Evolutionary conservation across 2,113 vertebrate genomes (phyloP).

Genomic region (Trachemys scripta): DNA sequence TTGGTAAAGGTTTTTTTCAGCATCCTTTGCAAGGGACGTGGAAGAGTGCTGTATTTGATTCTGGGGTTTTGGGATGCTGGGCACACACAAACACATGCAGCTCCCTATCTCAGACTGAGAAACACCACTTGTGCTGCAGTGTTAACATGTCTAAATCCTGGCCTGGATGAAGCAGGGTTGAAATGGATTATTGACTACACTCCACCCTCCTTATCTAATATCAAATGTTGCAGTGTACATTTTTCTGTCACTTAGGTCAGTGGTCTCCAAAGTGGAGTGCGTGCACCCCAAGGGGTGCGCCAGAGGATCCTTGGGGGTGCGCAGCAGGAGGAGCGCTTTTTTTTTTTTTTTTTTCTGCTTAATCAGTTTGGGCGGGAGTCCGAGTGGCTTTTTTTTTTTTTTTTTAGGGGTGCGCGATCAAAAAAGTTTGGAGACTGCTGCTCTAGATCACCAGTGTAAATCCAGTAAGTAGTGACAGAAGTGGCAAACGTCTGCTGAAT

Average conservation of each 20-base stretch:
- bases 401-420: too few relatives aligned
- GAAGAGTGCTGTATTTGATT: background rate
- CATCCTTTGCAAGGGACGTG: background rate
- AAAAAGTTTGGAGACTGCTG: too few relatives aligned
- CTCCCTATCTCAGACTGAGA: background rate
- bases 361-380: too few relatives aligned
- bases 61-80: background rate
- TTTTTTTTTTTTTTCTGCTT: too few relatives aligned
- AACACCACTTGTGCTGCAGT: background rate
- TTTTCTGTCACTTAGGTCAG: background rate
- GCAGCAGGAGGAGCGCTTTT: too few relatives aligned
- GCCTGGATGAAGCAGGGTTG: background rate
- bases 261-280: too few relatives aligned
- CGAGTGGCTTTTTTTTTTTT: too few relatives aligned
- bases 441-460: background rate
- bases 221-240: background rate
- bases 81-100: fast-evolving
- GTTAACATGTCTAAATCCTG: background rate
- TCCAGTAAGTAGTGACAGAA: background rate
- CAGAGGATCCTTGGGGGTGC: too few relatives aligned
- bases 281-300: too few relatives aligned
- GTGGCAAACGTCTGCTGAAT: background rate
- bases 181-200: background rate
- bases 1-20: background rate
- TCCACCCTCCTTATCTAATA: background rate